These are phyloP conservation scores for Microctenopoma steveboyesi DNA, from an alignment of 2,797 vertebrate genomes.

Conservation along the genomic window DNA sequence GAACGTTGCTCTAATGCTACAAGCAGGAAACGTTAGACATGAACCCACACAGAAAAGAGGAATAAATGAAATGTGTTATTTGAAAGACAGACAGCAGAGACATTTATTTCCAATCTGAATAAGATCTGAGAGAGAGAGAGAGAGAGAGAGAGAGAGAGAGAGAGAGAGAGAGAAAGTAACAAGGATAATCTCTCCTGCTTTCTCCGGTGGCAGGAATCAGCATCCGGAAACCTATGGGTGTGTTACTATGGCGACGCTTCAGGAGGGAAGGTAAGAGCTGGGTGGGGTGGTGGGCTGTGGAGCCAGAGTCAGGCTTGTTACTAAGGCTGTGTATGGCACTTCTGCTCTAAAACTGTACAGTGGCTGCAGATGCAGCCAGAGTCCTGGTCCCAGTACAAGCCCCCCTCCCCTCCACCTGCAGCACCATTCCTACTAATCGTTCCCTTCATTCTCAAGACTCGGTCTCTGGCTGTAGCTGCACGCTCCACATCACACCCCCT, in stretches of 20 bases:
- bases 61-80: constrained; percentile 62
- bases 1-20: constrained; percentile 38
- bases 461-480: constrained; percentile 10
- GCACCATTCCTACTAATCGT: background rate
- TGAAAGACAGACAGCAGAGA: constrained; percentile 58
- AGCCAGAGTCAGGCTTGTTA: constrained; percentile 38
- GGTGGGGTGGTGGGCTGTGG: constrained; percentile 30
- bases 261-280: constrained; percentile 25
- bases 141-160: background rate
- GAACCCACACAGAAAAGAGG: constrained; percentile 68
- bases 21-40: constrained; percentile 39
- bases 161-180: constrained; percentile 10
- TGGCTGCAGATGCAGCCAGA: background rate
- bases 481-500: constrained; percentile 6
- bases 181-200: constrained; percentile 6
- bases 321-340: constrained; percentile 80
- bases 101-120: constrained; percentile 59
- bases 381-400: background rate
- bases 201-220: constrained; percentile 73
- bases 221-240: constrained; percentile 59
- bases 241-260: constrained; percentile 54
- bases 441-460: background rate
- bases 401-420: background rate
- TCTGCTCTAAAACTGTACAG: constrained; percentile 41
- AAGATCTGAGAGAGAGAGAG: constrained; percentile 44